These are phyloP conservation scores for Sinocyclocheilus maitianheensis DNA, from an alignment of 2,113 vertebrate genomes.

Conservation along the genomic window DNA sequence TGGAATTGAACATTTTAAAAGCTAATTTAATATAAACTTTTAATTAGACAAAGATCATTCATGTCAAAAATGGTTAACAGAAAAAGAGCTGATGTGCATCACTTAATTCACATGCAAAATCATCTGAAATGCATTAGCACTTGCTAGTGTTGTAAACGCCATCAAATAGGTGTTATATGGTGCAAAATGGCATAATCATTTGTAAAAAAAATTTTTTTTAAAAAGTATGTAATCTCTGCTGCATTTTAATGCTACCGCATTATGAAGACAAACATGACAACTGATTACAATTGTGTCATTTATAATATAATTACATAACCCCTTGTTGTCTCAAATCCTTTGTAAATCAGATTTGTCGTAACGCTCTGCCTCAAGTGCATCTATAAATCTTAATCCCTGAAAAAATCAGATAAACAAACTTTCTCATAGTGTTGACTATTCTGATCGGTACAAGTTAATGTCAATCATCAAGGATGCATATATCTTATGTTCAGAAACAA, in stretches of 20 bases:
- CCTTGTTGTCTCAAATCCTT: conserved; percentile 8
- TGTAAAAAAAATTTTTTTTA: too few species aligned
- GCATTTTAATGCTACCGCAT: neutral
- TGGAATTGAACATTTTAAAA: neutral
- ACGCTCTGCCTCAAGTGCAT: neutral
- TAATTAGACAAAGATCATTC: neutral
- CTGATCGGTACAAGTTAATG: neutral
- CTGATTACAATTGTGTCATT: neutral
- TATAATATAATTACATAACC: conserved; percentile 13
- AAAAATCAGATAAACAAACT: neutral
- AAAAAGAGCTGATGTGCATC: neutral
- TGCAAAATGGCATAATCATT: neutral
- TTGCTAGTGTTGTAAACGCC: neutral
- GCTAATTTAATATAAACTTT: neutral
- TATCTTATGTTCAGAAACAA: neutral
- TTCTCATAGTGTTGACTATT: neutral
- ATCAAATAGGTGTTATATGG: neutral
- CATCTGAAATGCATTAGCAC: neutral
- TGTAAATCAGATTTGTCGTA: conserved; percentile 9
- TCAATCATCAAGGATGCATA: neutral
- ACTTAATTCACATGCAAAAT: neutral
- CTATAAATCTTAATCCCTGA: neutral
- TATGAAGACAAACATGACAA: neutral
- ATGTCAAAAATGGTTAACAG: neutral
- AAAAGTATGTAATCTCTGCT: neutral